These are phyloP conservation scores for Stomorhina lunata DNA, from an alignment of 2,888 invertebrate species.

Conservation along the genomic window DNA sequence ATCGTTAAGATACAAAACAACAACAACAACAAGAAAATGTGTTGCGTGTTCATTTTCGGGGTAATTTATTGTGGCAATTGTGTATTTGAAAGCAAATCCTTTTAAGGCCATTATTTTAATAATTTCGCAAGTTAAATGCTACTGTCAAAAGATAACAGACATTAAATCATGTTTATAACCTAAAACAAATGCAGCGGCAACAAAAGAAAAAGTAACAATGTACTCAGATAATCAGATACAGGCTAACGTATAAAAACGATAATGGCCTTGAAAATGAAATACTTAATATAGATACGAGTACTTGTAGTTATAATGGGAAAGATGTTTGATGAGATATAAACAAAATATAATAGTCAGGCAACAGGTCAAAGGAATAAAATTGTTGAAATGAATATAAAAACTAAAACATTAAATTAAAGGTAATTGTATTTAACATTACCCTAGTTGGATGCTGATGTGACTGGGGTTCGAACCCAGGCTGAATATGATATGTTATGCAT, in stretches of 20 bases:
- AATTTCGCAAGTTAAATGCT: constrained; percentile 56
- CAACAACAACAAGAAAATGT: background rate
- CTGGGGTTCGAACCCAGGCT: too few relatives aligned
- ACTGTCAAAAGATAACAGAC: constrained; percentile 61
- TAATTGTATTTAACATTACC: too few relatives aligned
- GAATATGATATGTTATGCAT: too few relatives aligned
- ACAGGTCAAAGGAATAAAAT: too few relatives aligned
- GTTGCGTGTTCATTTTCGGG: constrained; percentile 47
- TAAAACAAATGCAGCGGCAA: background rate
- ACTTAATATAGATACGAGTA: background rate
- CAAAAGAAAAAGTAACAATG: background rate
- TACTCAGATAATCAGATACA: background rate
- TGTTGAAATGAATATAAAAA: too few relatives aligned
- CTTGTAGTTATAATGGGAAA: too few relatives aligned
- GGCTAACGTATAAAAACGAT: background rate
- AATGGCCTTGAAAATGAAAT: constrained; percentile 37
- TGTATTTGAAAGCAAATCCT: constrained; percentile 44
- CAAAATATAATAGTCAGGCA: background rate
- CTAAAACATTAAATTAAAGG: too few relatives aligned
- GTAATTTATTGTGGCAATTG: constrained; percentile 57
- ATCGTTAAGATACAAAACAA: background rate
- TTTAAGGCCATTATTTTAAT: constrained; percentile 52
- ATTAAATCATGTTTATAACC: constrained; percentile 53
- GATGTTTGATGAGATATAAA: background rate
- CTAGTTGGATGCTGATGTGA: too few relatives aligned